Evolutionary conservation across 2,113 vertebrate species (phyloP), one percentile per base, ranked within the genome.

Genomic region (Melanostigma gelatinosum): DNA sequence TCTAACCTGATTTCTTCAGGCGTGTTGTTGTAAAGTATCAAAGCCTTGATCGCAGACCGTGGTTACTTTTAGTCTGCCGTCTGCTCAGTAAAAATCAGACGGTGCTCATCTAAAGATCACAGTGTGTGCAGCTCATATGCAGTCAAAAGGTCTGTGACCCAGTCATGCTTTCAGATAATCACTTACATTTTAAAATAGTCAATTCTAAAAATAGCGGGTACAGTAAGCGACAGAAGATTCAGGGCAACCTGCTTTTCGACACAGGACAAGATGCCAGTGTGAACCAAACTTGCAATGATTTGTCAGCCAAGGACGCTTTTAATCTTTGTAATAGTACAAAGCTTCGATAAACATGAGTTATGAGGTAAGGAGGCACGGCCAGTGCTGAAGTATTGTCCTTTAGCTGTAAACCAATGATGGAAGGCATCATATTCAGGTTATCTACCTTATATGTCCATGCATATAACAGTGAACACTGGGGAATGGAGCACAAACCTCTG

Each of bases 81-180:
- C 8, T 63, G 3, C 36, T 64, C 72, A 58, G 27, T 22, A 44
- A 57, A 69, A 72, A 69, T 65, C 27, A 50, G 63, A 55, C 65
- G 72, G 29, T n/a, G 8, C 55, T 72, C 32, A 8, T 84, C 1
- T 75, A 13, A 63, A 73, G 58, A 67, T 77, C 18, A 73, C 57
- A 75, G 72, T 42, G 68, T 74, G 44, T 70, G 55, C n/a, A 42
- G 24, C 16, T 68, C 50, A 55, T 54, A 32, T 34, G 11, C 54
- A 74, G 44, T 77, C 66, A 29, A 58, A 46, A 77, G 72, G 54
- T 66, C 36, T 44, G 44, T 34, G 48, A 80, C 6, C 10, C 69
- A 76, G 48, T 66, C 50, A 54, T 20, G n/a, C 57, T 84, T 77
- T 72, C 11, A 74, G 89, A 76, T 12, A 70, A 82, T 77, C 46